These are phyloP conservation scores for Achroia grisella DNA, from an alignment of 1,140 invertebrate species.

Conservation along the genomic window DNA sequence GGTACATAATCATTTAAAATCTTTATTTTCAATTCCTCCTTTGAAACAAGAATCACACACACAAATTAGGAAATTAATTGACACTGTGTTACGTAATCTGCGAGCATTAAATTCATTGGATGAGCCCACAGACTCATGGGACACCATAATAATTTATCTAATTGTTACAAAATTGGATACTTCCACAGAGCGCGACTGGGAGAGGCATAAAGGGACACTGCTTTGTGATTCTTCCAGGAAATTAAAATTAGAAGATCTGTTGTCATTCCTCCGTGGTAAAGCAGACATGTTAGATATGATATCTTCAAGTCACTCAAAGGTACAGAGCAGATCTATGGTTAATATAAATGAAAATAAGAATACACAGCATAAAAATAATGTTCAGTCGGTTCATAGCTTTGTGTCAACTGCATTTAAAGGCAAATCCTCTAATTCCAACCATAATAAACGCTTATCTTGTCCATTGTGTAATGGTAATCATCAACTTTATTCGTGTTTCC, in stretches of 20 bases:
- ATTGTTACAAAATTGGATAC: constrained; percentile 17
- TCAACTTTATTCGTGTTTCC: constrained; percentile 1
- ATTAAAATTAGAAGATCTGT: constrained; percentile 14
- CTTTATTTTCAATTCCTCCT: constrained; percentile 13
- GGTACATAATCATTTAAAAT: constrained; percentile 15
- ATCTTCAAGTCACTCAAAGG: constrained; percentile 4
- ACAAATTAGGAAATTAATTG: constrained; percentile 22
- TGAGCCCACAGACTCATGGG: too few relatives aligned
- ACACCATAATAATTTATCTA: constrained; percentile 19
- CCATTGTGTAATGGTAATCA: constrained; percentile 6
- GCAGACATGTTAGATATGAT: constrained; percentile 21
- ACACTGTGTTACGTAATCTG: constrained; percentile 17
- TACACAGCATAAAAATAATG: neutral
- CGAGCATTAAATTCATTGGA: constrained; percentile 12
- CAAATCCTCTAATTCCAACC: neutral
- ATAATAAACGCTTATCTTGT: neutral
- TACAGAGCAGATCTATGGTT: neutral
- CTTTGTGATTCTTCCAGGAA: neutral
- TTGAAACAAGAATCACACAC: constrained; percentile 19
- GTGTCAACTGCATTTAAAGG: neutral
- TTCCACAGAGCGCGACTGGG: constrained; percentile 22
- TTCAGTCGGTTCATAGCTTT: neutral
- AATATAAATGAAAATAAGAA: neutral
- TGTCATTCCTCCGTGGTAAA: constrained; percentile 15
- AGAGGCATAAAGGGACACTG: constrained; percentile 9